These are phyloP conservation scores for Polydrusus tereticollis DNA, from an alignment of 2,888 invertebrate genomes.

Conservation along the genomic window DNA sequence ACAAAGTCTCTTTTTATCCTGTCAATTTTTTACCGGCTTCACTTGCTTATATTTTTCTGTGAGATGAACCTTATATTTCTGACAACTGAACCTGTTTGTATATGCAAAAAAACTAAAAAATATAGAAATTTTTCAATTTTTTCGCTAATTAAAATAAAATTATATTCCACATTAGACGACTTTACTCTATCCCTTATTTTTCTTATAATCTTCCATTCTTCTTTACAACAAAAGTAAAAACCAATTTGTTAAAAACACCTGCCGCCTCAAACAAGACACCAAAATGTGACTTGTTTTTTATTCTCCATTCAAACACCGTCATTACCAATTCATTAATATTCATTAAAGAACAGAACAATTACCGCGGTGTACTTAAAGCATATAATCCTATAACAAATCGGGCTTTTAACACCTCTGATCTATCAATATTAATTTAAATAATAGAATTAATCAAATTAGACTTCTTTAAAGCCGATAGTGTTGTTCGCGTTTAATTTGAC, in stretches of 20 bases:
- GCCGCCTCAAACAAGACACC: neutral
- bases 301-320: neutral
- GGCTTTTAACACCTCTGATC: slow-evolving; percentile 13
- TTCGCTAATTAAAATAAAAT: too few species aligned
- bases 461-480: neutral
- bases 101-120: too few species aligned
- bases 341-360: slow-evolving; percentile 1
- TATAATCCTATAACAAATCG: slow-evolving; percentile 10
- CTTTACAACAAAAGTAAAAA: too few species aligned
- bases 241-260: neutral
- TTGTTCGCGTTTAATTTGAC: neutral
- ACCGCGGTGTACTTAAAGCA: neutral
- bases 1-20: too few species aligned
- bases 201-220: too few species aligned
- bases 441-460: slow-evolving; percentile 9
- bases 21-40: too few species aligned
- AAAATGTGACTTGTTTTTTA: neutral
- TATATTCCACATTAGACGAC: too few species aligned
- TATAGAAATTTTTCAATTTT: too few species aligned
- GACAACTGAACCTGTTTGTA: too few species aligned
- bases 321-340: slow-evolving; percentile 5
- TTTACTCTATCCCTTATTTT: too few species aligned
- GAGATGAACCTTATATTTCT: too few species aligned
- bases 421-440: slow-evolving; percentile 23
- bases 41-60: too few species aligned